Base-by-base conservation (phyloP, 2,888 invertebrate species). In the Keiferia lycopersicella region DNA sequence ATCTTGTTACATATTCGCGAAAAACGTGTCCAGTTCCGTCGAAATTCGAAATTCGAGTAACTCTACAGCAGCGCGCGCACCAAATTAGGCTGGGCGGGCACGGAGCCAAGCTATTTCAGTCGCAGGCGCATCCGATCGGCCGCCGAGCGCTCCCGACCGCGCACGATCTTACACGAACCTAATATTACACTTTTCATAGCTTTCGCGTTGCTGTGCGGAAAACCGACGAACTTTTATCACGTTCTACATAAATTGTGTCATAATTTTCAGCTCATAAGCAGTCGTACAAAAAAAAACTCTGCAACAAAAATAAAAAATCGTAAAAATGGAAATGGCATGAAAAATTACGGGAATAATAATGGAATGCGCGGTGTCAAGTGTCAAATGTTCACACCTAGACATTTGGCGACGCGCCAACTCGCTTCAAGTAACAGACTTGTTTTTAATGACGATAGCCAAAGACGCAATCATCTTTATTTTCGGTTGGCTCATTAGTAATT, bases 71-170 rank as follows among this genome's bases (percentile, higher is more conserved):
- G 77, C 69, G 81, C 78, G 81, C 84, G 82, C 82, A 88, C 93
- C 93, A 94, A 93, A 94, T 94, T 93, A 92, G 94, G 94, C 83
- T 82, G 80, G 82, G 85, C 70, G 78, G 71, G 76, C 80, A 78
- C 73, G 73, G 78, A 73, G 79, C 83, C 77, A 76, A 82, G 80
- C 87, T 90, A 90, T 91, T 91, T 91, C 86, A 83, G 84, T 80
- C 84, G 83, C 85, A 77, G 78, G 84, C 86, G 85, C 81, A 69
- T 66, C 73, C 60, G 63, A 18, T 48, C 84, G 82, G 64, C 69
- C 41, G 68, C 80, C 87, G 87, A 86, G 61, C 69, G 64, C 69
- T 66, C 67, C 73, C 87, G 88, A 83, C 66, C 78, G 71, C 81
- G 69, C 78, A 84, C 87, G 88, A 83, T 68, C 77, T 71, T 81